Percentiles rank a stretch among this genome's conserved stretches.
Evolutionary conservation across 2,797 vertebrate genomes (phyloP).

Genomic region (Lophotriccus pileatus): DNA sequence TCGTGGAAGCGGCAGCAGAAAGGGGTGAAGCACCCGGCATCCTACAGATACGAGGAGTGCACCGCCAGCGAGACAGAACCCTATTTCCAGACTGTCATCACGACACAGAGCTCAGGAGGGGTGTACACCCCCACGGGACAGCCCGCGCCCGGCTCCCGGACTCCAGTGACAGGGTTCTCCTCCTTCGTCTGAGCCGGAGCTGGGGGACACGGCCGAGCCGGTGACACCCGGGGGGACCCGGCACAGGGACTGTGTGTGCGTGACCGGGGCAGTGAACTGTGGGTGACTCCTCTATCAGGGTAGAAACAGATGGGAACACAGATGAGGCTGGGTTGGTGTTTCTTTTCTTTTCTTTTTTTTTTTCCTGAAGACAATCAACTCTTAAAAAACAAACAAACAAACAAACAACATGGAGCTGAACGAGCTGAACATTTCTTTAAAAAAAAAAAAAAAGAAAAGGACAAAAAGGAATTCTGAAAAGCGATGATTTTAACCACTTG

Average conservation of each 20-base stretch:
- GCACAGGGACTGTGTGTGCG: background rate
- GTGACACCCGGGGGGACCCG: background rate
- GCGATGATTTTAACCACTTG: slow-evolving; percentile 69
- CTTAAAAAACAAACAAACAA: background rate
- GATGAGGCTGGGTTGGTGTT: slow-evolving; percentile 34
- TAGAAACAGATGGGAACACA: slow-evolving; percentile 54
- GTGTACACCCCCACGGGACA: slow-evolving; percentile 88
- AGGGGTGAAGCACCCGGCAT: slow-evolving; percentile 76
- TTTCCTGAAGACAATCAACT: slow-evolving; percentile 69
- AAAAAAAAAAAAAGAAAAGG: background rate
- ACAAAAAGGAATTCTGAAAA: slow-evolving; percentile 40
- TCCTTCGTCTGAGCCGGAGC: slow-evolving; percentile 88
- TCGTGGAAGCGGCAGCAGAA: slow-evolving; percentile 95
- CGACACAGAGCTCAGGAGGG: slow-evolving; percentile 92
- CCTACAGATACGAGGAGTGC: slow-evolving; percentile 87
- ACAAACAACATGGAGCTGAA: slow-evolving; percentile 43
- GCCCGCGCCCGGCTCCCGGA: slow-evolving; percentile 85
- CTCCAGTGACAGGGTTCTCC: slow-evolving; percentile 95
- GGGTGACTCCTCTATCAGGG: slow-evolving; percentile 64
- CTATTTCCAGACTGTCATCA: slow-evolving; percentile 93
- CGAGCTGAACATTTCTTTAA: slow-evolving; percentile 54
- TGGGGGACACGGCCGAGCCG: background rate
- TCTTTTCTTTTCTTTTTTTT: background rate
- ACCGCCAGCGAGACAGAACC: slow-evolving; percentile 82
- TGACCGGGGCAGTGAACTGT: slow-evolving; percentile 20